Base-by-base conservation (phyloP, 2,888 invertebrate species). In the Hesperia comma region DNA sequence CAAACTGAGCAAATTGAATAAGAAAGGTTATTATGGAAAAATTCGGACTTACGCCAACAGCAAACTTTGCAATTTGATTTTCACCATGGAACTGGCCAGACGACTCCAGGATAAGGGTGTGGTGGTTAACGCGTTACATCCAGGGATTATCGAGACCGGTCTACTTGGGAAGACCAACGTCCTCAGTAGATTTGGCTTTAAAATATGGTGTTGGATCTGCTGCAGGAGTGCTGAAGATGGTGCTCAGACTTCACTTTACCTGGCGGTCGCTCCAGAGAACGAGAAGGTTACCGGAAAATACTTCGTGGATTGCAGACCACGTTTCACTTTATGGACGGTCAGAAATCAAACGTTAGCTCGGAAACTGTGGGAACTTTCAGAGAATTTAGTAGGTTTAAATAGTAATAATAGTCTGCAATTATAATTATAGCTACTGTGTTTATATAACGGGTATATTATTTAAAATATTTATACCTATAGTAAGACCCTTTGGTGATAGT, bases 91-190 rank as follows among this genome's bases (percentile, higher is more conserved):
- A 67, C 72, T 86, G 14, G 79, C 83, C 0, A 75, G 77, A 40
- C 74, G 77, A 46, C 69, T 84, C 8, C 58, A 72, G 33, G 81
- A 76, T 37, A 73, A 77, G 49, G 94, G 94, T 21, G 94, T 97
- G 0, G 95, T 95, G 0, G 96, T 94, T 0, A 97, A 97, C 79
- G 96, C 95, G 72, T 86, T 97, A 56, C 97, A 97, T 88, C 97
- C 97, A 0, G 97, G 97, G 19, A 93, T 96, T 87, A 95, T 96
- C 68, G 94, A 94, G 80, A 95, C 95, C 0, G 95, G 95, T 54
- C 95, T 96, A 58, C 95, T 95, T 94, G 92, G 95, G 58, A 95
- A 55, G 7, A 96, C 75, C 94, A 67, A 69, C 51, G 40, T 57
- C 10, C 15, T 69, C 6, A 41, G 51, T 41, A 64, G 64, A 6